These are phyloP conservation scores for Polyommatus iphigenia DNA, from an alignment of 2,888 invertebrate genomes.

Conservation along the genomic window DNA sequence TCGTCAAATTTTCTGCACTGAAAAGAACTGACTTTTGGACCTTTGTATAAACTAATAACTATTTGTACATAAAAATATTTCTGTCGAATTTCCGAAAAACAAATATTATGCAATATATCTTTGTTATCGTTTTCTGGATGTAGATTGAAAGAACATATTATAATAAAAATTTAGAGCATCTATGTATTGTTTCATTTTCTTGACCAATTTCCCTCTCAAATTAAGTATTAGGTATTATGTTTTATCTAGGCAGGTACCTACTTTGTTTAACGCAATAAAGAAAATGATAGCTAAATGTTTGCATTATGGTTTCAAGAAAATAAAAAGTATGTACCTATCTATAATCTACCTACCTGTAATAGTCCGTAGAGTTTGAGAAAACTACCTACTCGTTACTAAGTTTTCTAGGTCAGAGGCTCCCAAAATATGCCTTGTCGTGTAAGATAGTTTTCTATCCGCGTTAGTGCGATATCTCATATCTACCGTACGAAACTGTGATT, in stretches of 20 bases:
- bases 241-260: background rate
- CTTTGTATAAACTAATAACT: background rate
- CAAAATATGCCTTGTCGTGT: too few relatives aligned
- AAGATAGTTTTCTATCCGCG: too few relatives aligned
- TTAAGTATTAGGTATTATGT: background rate
- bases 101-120: background rate
- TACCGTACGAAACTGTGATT: too few relatives aligned
- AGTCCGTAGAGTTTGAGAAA: too few relatives aligned
- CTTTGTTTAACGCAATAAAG: too few relatives aligned
- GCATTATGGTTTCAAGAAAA: too few relatives aligned
- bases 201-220: background rate
- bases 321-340: too few relatives aligned
- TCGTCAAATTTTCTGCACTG: background rate
- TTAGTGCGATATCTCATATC: too few relatives aligned
- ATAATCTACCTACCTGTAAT: too few relatives aligned
- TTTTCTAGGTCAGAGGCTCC: too few relatives aligned
- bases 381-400: too few relatives aligned
- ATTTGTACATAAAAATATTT: background rate
- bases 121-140: constrained; percentile 10
- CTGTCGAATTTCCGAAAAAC: constrained; percentile 1
- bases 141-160: background rate
- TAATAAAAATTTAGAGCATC: background rate
- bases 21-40: constrained; percentile 26
- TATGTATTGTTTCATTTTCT: background rate
- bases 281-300: too few relatives aligned